Evolutionary conservation across 2,888 invertebrate species (phyloP), one percentile per base, ranked within the genome.

Genomic region (Dendrolimus houi): DNA sequence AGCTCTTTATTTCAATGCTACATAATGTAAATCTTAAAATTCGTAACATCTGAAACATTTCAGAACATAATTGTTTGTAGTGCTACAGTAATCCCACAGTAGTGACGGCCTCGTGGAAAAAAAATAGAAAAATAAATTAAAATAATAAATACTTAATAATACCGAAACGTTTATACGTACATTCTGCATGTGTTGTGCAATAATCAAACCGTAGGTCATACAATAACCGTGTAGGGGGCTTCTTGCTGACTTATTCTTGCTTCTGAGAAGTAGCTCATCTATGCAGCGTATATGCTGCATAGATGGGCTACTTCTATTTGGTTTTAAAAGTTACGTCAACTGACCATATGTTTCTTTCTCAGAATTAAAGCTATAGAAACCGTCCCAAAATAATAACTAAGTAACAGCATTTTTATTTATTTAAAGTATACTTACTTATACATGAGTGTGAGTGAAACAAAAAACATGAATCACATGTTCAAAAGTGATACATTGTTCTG

Each of bases 181-280:
- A 75, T 79, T 79, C 79, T 79, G 83, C 83, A 81, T 83, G 87
- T 84, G 88, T 86, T 86, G 87, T 89, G 87, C 87, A 88, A 87
- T 89, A 88, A 86, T 82, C 74, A 65, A 83, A 75, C 64, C 60
- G 77, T 88, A 88, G 85, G 64, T 74, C 71, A 72, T 76, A 78
- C 74, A 71, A 65, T 79, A 78, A 77, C 73, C 71, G 69, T 68
- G 85, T 84, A 81, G 73, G 70, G 59, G 60, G 65, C 79, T 83
- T 83, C 83, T 83, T 75, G 85, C 85, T 83, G 87, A 78, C 80
- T 85, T 83, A 79, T 77, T 72, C 47, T 12, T 12, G 47, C 12
- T n/a, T n/a, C n/a, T n/a, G n/a, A n/a, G n/a, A n/a, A n/a, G n/a
- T n/a, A n/a, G n/a, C n/a, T n/a, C n/a, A n/a, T n/a, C n/a, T n/a